Conservation (phyloP, 2,113 vertebrate genomes). For the Pyxicephalus adspersus region DNA sequence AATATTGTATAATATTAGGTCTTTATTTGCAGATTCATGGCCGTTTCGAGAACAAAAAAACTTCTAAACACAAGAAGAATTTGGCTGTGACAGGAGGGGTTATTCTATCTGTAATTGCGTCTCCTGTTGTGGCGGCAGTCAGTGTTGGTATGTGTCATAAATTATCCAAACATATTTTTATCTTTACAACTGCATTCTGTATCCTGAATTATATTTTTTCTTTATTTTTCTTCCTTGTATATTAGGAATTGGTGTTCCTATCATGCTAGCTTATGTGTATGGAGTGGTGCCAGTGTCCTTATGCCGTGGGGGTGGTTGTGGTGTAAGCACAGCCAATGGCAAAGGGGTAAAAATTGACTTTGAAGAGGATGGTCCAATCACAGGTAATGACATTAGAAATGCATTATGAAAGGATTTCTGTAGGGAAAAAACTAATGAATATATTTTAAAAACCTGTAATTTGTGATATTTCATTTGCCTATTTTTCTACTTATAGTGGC, state of each 20-base stretch:
- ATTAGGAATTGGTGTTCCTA: constrained; percentile 95
- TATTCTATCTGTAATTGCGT: constrained; percentile 92
- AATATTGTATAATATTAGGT: not conserved
- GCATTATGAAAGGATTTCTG: constrained; percentile 49
- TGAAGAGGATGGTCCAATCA: constrained; percentile 96
- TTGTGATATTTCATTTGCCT: not conserved
- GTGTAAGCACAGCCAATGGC: constrained; percentile 93
- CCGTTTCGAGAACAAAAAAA: constrained; percentile 94
- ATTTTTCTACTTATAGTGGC: constrained; percentile 78
- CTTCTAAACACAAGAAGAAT: constrained; percentile 92
- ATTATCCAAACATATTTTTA: not conserved
- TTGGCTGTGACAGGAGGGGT: constrained; percentile 96
- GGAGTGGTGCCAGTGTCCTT: constrained; percentile 96
- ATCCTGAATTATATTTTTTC: not conserved
- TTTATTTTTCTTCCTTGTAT: constrained; percentile 9
- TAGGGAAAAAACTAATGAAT: not conserved
- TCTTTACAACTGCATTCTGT: not conserved
- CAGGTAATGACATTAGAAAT: constrained; percentile 74
- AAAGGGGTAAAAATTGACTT: constrained; percentile 96
- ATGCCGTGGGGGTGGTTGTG: constrained; percentile 94
- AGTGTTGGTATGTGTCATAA: constrained; percentile 84
- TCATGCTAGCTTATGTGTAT: constrained; percentile 98
- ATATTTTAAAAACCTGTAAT: not conserved
- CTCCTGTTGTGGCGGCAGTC: constrained; percentile 95
- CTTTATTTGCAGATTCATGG: constrained; percentile 86